phyloP scores from a whole-genome alignment of 2,797 vertebrate genomes.

The Sebastes steindachneri region DNA sequence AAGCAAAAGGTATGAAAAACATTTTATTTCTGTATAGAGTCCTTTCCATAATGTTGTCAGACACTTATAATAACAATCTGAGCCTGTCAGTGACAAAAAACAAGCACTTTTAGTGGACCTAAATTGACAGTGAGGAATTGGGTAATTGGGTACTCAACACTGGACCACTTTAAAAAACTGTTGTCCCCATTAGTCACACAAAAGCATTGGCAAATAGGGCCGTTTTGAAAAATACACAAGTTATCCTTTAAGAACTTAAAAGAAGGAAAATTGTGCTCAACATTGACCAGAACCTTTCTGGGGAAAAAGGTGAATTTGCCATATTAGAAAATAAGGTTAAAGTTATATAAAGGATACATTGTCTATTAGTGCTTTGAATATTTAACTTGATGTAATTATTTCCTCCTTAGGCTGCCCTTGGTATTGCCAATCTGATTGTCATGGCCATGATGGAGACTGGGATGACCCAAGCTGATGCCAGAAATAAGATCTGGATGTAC shows the following conservation, averaged over 20 bases:
- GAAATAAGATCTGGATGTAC: conserved; percentile 93
- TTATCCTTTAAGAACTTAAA: not conserved
- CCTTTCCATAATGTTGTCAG: too few relatives aligned
- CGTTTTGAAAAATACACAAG: too few relatives aligned
- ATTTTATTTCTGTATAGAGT: too few relatives aligned
- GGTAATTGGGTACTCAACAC: not conserved
- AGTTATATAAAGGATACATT: not conserved
- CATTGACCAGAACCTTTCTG: not conserved
- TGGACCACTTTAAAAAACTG: not conserved
- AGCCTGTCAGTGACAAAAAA: too few relatives aligned
- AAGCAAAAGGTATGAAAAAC: too few relatives aligned
- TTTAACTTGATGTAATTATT: not conserved
- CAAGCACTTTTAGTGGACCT: not conserved
- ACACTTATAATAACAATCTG: too few relatives aligned
- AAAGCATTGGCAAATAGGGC: not conserved
- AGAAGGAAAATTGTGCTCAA: not conserved
- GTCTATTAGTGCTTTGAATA: not conserved
- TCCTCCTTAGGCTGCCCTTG: conserved; percentile 89
- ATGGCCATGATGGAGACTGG: conserved; percentile 94
- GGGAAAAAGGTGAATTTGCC: not conserved
- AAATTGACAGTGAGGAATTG: not conserved
- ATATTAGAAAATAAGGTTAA: not conserved
- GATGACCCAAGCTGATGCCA: conserved; percentile 86
- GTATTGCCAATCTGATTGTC: conserved; percentile 96
- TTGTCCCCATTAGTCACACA: not conserved